Evolutionary conservation across 2,888 invertebrate genomes (phyloP).

Genomic region (Philaethria dido): DNA sequence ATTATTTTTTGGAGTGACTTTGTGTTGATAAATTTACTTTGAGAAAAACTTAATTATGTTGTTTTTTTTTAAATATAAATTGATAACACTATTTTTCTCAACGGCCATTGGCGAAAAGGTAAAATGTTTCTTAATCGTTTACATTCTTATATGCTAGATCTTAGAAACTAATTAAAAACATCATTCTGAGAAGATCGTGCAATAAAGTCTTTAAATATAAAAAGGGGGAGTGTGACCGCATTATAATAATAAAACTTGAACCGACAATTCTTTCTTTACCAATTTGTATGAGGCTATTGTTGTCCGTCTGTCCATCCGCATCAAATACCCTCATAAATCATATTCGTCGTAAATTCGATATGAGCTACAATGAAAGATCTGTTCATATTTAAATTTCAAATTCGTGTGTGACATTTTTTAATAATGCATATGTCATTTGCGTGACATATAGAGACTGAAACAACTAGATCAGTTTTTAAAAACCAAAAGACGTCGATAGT

Average conservation of each 20-base stretch:
- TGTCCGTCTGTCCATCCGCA: constrained; percentile 77
- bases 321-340: constrained; percentile 80
- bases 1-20: constrained; percentile 5
- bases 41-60: not conserved
- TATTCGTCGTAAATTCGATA: constrained; percentile 81
- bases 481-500: not conserved
- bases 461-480: constrained; percentile 21
- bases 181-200: constrained; percentile 64
- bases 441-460: constrained; percentile 31
- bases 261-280: constrained; percentile 62
- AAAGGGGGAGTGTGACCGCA: constrained; percentile 70
- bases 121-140: not conserved
- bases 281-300: constrained; percentile 74
- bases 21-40: not conserved
- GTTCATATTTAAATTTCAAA: constrained; percentile 74
- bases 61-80: not conserved
- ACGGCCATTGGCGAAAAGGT: not conserved
- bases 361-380: constrained; percentile 78
- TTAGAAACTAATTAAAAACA: constrained; percentile 10
- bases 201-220: constrained; percentile 63
- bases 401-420: constrained; percentile 54
- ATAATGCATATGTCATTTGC: constrained; percentile 36
- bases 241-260: constrained; percentile 75
- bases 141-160: not conserved
- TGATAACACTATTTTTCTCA: not conserved